Conservation (phyloP, 2,113 vertebrate species). For the Myotis davidii region DNA sequence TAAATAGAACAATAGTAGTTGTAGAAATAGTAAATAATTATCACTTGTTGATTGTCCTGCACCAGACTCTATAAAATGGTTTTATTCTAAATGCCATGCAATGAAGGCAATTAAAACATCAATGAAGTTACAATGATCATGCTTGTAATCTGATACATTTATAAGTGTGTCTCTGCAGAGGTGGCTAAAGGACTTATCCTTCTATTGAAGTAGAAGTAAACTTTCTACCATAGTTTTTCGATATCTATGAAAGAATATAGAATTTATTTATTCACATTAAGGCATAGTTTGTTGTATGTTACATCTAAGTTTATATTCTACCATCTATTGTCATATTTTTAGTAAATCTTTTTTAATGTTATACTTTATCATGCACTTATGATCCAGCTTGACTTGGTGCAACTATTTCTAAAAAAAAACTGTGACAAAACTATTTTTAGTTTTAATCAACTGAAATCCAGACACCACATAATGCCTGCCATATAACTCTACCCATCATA, state of each 20-base stretch:
- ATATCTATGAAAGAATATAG: neutral
- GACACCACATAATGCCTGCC: neutral
- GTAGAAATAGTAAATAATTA: neutral
- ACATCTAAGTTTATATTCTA: neutral
- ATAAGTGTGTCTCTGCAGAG: neutral
- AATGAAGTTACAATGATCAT: neutral
- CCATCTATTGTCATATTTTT: neutral
- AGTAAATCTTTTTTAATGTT: neutral
- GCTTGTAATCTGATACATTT: neutral
- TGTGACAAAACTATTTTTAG: neutral
- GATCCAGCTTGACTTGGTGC: neutral
- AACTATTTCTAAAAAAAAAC: neutral
- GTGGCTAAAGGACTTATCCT: neutral
- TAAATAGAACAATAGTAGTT: neutral
- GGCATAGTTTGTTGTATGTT: neutral
- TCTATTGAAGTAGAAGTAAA: neutral
- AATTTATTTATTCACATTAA: neutral
- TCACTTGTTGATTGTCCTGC: neutral
- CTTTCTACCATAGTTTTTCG: neutral
- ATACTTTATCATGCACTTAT: neutral
- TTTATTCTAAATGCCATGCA: neutral
- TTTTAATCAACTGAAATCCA: neutral
- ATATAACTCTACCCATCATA: neutral
- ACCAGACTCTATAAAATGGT: neutral
- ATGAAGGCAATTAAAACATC: neutral